Base-by-base conservation (phyloP, 2,888 invertebrate genomes). In the Eupsilia transversa region DNA sequence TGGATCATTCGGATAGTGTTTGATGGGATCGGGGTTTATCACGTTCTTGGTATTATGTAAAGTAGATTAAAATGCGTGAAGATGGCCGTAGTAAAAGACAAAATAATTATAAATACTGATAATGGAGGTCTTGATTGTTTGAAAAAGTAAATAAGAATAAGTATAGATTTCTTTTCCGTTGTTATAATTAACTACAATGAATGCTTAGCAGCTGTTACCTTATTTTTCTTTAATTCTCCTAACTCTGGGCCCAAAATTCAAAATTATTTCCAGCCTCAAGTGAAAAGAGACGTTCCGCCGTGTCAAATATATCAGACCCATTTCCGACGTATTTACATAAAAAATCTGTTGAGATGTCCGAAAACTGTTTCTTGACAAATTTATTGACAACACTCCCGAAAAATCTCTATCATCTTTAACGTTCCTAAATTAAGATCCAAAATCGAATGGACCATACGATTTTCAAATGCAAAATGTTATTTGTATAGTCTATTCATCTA, bases 251-350 rank as follows among this genome's bases (percentile, higher is more conserved):
- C 46, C 41, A 67, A n/a, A n/a, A 74, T 69, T 73, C 52, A 52
- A 68, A 66, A 43, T 71, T n/a, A 71, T 41, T 80, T 69, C 74
- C 60, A 77, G 27, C 43, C 79, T 56, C 17, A 83, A 75, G 56
- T 63, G 59, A 70, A 82, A 85, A 65, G 69, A 85, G 77, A 83
- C 33, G 76, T 85, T 77, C 79, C 72, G 67, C 69, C 60, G 41
- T 60, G 80, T 83, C 83, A 85, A 85, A 85, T 85, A 83, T 79
- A 85, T 85, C 77, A 83, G 74, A 70, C 83, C 72, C 70, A 74
- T 77, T 80, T 83, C 80, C 83, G 65, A 72, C 57, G 10, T 57
- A 83, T 69, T 72, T 66, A 76, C 73, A 79, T 76, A 80, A 83
- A 83, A 83, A 83, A 73, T 75, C 59, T 70, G 66, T 79, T 23